phyloP scores from a whole-genome alignment of 2,113 vertebrate genomes.

The Neotragus pygmaeus region DNA sequence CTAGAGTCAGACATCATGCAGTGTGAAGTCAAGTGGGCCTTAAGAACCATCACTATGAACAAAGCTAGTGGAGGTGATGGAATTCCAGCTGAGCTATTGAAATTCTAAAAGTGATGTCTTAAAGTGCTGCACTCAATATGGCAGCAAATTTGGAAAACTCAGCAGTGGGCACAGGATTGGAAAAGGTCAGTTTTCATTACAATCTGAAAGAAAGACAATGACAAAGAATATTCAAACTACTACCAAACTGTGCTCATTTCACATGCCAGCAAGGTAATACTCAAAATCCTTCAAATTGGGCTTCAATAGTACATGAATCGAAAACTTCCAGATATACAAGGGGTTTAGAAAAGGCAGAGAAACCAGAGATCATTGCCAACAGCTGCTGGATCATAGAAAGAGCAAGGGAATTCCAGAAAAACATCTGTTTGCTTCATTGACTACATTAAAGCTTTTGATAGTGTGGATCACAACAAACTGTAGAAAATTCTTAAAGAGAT shows the following conservation, averaged over 20 bases:
- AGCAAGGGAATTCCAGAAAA: not conserved
- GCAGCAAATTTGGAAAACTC: not conserved
- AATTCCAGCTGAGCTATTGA: not conserved
- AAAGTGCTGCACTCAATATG: not conserved
- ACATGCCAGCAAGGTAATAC: not conserved
- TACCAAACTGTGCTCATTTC: not conserved
- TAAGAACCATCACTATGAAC: not conserved
- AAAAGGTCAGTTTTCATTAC: not conserved
- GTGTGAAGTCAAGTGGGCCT: not conserved
- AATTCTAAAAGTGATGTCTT: not conserved
- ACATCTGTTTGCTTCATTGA: not conserved
- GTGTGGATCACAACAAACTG: not conserved
- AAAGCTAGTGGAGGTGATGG: not conserved
- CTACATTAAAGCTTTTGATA: not conserved
- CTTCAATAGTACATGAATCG: not conserved
- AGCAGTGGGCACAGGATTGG: not conserved
- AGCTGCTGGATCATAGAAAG: not conserved
- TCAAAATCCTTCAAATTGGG: not conserved
- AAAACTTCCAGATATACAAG: not conserved
- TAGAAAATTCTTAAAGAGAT: not conserved
- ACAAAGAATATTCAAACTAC: not conserved
- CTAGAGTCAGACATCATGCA: not conserved
- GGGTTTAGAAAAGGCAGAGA: not conserved
- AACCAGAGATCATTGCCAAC: not conserved
- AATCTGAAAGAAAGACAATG: not conserved